Base-by-base conservation (phyloP, 2,797 vertebrate species). In the Girardinus metallicus region DNA sequence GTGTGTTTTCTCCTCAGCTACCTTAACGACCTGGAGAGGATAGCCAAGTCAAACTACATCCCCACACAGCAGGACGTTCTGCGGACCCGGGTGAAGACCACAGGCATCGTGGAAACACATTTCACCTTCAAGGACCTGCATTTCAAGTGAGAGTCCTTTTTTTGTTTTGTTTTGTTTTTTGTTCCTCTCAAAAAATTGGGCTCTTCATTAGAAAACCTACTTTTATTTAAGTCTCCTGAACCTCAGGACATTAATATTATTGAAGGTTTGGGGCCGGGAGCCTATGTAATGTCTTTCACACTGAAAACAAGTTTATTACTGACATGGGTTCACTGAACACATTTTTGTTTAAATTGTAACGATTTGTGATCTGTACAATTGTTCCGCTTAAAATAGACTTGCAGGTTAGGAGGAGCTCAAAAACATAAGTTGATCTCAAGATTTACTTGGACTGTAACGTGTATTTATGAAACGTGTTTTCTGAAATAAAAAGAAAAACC, bases 51-150 rank as follows among this genome's bases (percentile, higher is more conserved):
- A 0, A 97, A 99, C 88, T 99, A 99, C 92, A 98, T 99, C 90
- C 98, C 98, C 73, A 98, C 97, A 0, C 98, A 99, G 93, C 98
- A 99, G 86, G 98, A 99, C 0, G 98, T 99, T 85, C 95, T 99
- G 84, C 95, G 98, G 85, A 99, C 98, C 81, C 94, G 98, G 9
- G 98, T 99, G 89, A 99, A 99, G 95, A 99, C 98, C 95, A 99
- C 98, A 0, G 98, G 98, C 89, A 99, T 99, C 0, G 98, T 99
- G 89, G 98, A 99, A 87, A 99, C 98, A 1, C 98, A 99, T 90
- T 99, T 99, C 95, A 99, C 98, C 88, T 99, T 99, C 95, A 99
- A 99, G 94, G 98, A 99, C 80, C 97, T 99, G 78, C 98, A 99
- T 87, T 99, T 99, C 96, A 99, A 99, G 98, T 99, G 93, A 93